phyloP scores from a whole-genome alignment of 2,797 vertebrate species.

The Diplodus puntazzo region DNA sequence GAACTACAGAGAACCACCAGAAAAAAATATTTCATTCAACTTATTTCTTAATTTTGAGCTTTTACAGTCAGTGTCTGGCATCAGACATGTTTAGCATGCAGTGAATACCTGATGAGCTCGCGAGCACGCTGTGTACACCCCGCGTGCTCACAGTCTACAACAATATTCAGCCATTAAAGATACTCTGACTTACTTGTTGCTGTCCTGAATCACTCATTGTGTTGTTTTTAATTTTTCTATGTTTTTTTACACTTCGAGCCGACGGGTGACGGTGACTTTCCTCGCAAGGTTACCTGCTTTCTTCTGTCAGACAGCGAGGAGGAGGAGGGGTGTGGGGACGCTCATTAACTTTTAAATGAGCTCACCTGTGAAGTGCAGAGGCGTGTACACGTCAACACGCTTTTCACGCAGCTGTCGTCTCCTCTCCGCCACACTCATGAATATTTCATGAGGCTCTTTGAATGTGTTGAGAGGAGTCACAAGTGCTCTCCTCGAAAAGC shows the following conservation, averaged over 20 bases:
- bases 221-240: neutral
- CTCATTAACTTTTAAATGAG: constrained; percentile 70
- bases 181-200: constrained; percentile 61
- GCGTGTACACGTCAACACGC: constrained; percentile 40
- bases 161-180: neutral
- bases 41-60: neutral
- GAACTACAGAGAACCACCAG: neutral
- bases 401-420: neutral
- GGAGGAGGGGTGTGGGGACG: neutral
- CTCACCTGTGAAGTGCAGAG: constrained; percentile 62
- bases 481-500: no score
- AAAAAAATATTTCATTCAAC: neutral
- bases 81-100: neutral
- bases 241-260: constrained; percentile 4
- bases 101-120: neutral
- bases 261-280: constrained; percentile 26
- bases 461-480: no score
- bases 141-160: neutral
- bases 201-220: constrained; percentile 70
- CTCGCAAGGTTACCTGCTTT: constrained; percentile 25
- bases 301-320: neutral
- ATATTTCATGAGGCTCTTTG: neutral
- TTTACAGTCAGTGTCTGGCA: neutral
- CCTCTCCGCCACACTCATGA: fast-evolving
- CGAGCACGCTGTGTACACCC: neutral